These are phyloP conservation scores for Caenorhabditis zanzibari DNA, from an alignment of 2,888 invertebrate species.

Conservation along the genomic window DNA sequence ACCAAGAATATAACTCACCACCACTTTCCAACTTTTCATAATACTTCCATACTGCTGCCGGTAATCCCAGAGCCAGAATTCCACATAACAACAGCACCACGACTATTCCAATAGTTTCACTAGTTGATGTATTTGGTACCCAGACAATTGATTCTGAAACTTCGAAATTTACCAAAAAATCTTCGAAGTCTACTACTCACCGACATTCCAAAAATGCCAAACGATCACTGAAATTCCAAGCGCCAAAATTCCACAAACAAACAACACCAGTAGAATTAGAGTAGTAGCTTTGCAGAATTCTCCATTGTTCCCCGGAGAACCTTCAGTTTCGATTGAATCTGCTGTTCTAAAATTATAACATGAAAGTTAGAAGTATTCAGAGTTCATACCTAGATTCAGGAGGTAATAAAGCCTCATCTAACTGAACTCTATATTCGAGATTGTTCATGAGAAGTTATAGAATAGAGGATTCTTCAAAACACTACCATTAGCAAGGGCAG, in stretches of 20 bases:
- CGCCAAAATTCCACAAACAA: conserved; percentile 17
- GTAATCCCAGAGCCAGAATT: too few relatives aligned
- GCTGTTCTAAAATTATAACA: background rate
- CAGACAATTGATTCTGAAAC: background rate
- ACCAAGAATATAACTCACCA: too few relatives aligned
- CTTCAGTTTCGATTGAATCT: background rate
- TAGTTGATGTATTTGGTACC: background rate
- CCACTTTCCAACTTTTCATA: too few relatives aligned
- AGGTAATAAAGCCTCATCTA: background rate
- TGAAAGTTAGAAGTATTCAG: background rate
- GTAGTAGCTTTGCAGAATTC: background rate
- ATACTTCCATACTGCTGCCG: too few relatives aligned
- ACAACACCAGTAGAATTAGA: background rate
- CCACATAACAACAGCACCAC: too few relatives aligned
- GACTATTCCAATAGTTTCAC: background rate
- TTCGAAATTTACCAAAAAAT: background rate
- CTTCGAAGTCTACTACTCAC: background rate
- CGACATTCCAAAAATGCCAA: background rate
- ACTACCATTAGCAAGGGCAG: background rate
- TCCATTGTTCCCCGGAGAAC: background rate
- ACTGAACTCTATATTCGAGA: background rate
- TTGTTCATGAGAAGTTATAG: background rate
- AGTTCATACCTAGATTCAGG: background rate
- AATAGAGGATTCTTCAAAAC: background rate
- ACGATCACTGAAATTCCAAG: background rate